Percentiles rank a stretch among this genome's conserved stretches.
Evolutionary conservation across 2,888 invertebrate genomes (phyloP).

Genomic region (Sphaerophoria rueppellii): DNA sequence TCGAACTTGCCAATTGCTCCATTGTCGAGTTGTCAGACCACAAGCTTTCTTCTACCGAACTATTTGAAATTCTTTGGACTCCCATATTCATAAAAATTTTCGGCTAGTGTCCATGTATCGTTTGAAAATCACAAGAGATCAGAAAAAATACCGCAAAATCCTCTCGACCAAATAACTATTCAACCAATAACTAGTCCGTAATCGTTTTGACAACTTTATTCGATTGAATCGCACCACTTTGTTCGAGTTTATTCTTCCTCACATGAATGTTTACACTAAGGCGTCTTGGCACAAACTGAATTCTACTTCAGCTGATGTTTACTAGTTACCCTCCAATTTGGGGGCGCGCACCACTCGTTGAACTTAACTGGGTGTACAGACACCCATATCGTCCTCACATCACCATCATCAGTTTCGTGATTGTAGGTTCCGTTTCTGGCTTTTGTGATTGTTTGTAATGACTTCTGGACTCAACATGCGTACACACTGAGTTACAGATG

Average conservation of each 20-base stretch:
- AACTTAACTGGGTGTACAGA: constrained; percentile 30
- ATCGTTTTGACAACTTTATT: constrained; percentile 36
- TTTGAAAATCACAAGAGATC: constrained; percentile 8
- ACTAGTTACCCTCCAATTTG: constrained; percentile 60
- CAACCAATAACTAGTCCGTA: constrained; percentile 45
- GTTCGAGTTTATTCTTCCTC: constrained; percentile 40
- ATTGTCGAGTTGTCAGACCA: constrained; percentile 13
- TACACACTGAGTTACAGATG: constrained; percentile 4
- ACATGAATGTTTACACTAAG: constrained; percentile 67
- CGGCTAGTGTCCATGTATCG: constrained; percentile 39
- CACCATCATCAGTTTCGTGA: not conserved
- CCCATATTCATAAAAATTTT: constrained; percentile 48
- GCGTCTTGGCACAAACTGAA: constrained; percentile 71
- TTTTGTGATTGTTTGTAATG: constrained; percentile 23
- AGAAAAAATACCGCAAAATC: constrained; percentile 3
- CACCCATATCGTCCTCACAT: constrained; percentile 24
- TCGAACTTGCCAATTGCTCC: constrained; percentile 15
- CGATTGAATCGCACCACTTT: constrained; percentile 59
- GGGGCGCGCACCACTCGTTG: constrained; percentile 61
- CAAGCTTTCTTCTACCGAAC: constrained; percentile 46
- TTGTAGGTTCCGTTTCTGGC: constrained; percentile 25
- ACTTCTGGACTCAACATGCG: constrained; percentile 41
- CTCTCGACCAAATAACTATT: constrained; percentile 5
- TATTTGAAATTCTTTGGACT: constrained; percentile 19
- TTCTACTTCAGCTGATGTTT: constrained; percentile 51